phyloP scores from a whole-genome alignment of 2,113 vertebrate genomes.

The Charina bottae region DNA sequence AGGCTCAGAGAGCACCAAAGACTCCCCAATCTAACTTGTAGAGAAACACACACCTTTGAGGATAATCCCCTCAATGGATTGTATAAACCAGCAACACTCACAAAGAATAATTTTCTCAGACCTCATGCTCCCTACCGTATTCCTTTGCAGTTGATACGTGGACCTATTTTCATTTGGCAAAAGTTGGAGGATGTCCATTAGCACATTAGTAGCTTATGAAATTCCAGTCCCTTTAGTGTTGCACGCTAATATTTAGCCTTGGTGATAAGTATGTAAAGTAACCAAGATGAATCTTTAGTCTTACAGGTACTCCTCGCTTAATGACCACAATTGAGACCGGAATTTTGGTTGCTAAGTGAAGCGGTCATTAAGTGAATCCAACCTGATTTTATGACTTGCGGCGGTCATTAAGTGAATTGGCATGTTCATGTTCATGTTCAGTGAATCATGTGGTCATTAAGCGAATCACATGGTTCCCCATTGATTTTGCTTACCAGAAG shows the following conservation, averaged over 20 bases:
- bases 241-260: slow-evolving; percentile 53
- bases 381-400: no score
- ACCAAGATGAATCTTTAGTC: slow-evolving; percentile 50
- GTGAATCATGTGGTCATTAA: no score
- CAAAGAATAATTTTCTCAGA: neutral
- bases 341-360: no score
- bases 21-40: neutral
- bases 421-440: no score
- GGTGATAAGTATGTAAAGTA: slow-evolving; percentile 53
- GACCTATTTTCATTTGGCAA: neutral
- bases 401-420: no score
- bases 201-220: slow-evolving; percentile 55
- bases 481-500: no score
- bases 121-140: neutral
- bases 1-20: no score
- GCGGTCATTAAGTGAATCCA: no score
- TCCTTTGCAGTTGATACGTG: neutral
- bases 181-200: slow-evolving; percentile 34
- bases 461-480: no score
- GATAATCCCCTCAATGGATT: no score
- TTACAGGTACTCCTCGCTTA: no score
- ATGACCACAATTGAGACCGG: no score
- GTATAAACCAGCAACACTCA: neutral
- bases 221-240: slow-evolving; percentile 49
- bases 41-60: neutral